A percentile compares a stretch with the other conserved stretches of the same genome.
These are phyloP conservation scores for Pegoplata infirma DNA, from an alignment of 2,888 invertebrate species.

Conservation along the genomic window DNA sequence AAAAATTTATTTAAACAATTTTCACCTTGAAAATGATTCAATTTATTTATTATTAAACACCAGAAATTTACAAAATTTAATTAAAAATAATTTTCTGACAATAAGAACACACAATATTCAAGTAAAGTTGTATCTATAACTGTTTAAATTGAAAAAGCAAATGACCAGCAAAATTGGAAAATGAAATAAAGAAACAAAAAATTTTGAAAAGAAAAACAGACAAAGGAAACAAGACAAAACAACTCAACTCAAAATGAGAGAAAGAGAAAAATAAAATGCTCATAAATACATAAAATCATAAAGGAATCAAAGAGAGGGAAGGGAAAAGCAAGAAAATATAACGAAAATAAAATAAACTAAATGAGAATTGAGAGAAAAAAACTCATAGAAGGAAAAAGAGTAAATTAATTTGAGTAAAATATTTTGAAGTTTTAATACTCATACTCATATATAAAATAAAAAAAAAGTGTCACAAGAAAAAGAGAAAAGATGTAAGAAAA, in stretches of 20 bases:
- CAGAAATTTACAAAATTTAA: slow-evolving; percentile 4
- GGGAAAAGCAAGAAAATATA: background rate
- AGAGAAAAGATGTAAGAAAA: too few species aligned
- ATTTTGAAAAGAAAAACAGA: background rate
- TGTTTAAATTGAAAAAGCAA: slow-evolving; percentile 39
- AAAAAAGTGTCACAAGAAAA: too few species aligned
- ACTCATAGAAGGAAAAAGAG: too few species aligned
- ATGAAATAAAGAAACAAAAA: slow-evolving; percentile 22
- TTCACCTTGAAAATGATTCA: background rate
- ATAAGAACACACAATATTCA: slow-evolving; percentile 17
- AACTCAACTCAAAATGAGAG: slow-evolving; percentile 2
- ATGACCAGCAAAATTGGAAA: slow-evolving; percentile 45
- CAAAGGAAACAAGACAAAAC: slow-evolving; percentile 21
- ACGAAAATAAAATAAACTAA: too few species aligned
- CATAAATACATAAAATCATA: background rate
- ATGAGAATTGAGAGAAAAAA: too few species aligned
- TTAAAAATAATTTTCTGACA: background rate
- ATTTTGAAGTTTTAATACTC: too few species aligned
- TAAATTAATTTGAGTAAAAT: too few species aligned
- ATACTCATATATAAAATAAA: too few species aligned
- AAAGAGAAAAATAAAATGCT: background rate
- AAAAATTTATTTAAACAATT: background rate
- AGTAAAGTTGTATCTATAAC: slow-evolving; percentile 54
- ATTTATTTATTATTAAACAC: background rate
- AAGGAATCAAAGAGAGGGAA: background rate